Evolutionary conservation across 1,140 invertebrate species (phyloP), one percentile per base, ranked within the genome.

Genomic region (Drosophila simulans): DNA sequence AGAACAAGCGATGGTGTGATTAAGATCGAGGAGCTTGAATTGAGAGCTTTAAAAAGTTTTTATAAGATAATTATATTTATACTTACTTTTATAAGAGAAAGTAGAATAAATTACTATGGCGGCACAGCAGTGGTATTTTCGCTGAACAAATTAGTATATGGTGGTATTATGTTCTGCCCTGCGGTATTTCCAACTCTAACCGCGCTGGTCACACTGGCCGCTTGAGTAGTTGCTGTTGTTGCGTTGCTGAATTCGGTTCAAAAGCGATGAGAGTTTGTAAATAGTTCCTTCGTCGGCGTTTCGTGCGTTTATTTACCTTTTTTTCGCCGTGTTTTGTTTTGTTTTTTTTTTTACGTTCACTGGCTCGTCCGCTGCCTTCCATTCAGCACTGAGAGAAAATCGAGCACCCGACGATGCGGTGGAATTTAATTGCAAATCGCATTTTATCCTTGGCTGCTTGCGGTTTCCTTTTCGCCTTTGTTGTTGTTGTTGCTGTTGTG

Each of bases 391-490:
- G 45, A 20, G 59, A 15, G 37, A 39, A n/a, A 25, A 11, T 13
- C 13, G 11, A 13, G 5, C 12, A 4, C 8, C 7, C n/a, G 3
- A 68, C n/a, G 51, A 65, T 15, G n/a, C 37, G 39, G 25, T 17
- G 39, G n/a, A 35, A 52, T 52, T 51, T 35, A 5, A 17, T 40
- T 64, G 40, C 43, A 22, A 65, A 37, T 52, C 37, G 64, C 60
- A 25, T 31, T 43, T 65, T 63, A 52, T 68, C 64, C 64, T 66
- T 68, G 64, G 37, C 15, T 65, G 63, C 46, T 70, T 70, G 68
- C 64, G 68, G 64, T 70, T 70, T 70, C 51, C 51, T 70, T 70
- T 70, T 35, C 31, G 31, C 31, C 31, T 15, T n/a, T 20, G 31
- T 52, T 52, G 48, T 51, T 51, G 15, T 58, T 60, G 56, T 69